A percentile compares a stretch with the other conserved stretches of the same genome.
phyloP scores from a whole-genome alignment of 1,140 invertebrate species.

The Centruroides sculpturatus region DNA sequence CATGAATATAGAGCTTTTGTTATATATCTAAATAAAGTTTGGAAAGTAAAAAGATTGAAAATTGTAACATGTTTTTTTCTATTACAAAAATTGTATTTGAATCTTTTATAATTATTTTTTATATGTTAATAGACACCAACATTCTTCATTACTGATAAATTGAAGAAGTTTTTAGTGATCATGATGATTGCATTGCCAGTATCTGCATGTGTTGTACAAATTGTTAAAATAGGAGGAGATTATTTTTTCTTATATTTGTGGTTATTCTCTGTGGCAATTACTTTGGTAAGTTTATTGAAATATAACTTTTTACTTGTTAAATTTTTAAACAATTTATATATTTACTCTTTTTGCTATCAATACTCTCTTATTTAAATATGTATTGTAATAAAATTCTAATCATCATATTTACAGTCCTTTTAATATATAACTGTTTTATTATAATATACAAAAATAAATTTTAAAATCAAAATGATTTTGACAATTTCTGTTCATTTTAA shows the following conservation, averaged over 20 bases:
- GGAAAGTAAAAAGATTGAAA: neutral
- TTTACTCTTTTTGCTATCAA: no score
- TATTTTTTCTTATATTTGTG: conserved; percentile 89
- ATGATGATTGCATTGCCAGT: conserved; percentile 66
- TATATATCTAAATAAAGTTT: neutral
- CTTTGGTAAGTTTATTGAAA: conserved; percentile 28
- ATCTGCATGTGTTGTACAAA: conserved; percentile 63
- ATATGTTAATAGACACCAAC: conserved; percentile 48
- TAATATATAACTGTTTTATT: no score
- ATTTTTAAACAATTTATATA: no score
- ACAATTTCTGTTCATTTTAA: no score
- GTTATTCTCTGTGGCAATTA: conserved; percentile 63
- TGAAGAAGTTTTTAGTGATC: conserved; percentile 69
- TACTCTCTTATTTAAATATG: no score
- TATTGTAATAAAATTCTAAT: no score
- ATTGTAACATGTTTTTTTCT: neutral
- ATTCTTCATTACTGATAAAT: conserved; percentile 89
- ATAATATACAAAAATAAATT: no score
- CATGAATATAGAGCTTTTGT: neutral
- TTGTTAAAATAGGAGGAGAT: conserved; percentile 53
- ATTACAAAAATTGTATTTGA: neutral
- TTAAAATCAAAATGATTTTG: no score
- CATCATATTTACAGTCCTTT: no score
- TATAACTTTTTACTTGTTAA: no score
- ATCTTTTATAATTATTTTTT: conserved; percentile 10